These are phyloP conservation scores for Microctonus brassicae DNA, from an alignment of 2,888 invertebrate genomes.

Conservation along the genomic window DNA sequence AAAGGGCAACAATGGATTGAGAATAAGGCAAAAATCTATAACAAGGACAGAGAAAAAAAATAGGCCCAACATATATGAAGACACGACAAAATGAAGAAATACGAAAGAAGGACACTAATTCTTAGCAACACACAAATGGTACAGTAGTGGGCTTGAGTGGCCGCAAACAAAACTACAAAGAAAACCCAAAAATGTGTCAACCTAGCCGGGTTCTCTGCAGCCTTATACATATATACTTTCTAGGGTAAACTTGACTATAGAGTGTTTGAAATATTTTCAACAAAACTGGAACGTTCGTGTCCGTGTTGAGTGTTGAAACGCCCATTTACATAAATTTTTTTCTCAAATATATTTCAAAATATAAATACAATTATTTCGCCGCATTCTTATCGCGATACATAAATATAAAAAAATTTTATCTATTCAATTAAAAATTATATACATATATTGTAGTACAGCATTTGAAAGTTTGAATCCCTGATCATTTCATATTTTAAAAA, in stretches of 20 bases:
- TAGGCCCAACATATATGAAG: neutral
- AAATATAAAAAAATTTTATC: too few species aligned
- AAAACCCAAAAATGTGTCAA: constrained; percentile 60
- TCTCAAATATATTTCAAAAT: constrained; percentile 4
- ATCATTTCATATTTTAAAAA: too few species aligned
- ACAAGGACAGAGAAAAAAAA: constrained; percentile 28
- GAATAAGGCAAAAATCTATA: constrained; percentile 8
- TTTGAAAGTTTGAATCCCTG: too few species aligned
- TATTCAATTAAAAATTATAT: too few species aligned
- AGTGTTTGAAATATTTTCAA: constrained; percentile 40
- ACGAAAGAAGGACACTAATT: constrained; percentile 45
- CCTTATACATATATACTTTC: constrained; percentile 40
- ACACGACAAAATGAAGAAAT: neutral
- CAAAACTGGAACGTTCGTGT: neutral
- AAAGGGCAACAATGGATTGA: constrained; percentile 53
- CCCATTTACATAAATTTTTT: constrained; percentile 16
- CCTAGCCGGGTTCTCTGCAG: constrained; percentile 49
- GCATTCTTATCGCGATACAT: too few species aligned
- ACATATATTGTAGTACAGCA: too few species aligned
- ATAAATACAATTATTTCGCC: constrained; percentile 1
- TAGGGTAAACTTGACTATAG: constrained; percentile 43
- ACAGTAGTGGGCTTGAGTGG: constrained; percentile 61
- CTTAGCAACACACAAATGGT: constrained; percentile 49
- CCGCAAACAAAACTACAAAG: constrained; percentile 62
- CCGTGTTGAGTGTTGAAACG: constrained; percentile 5